phyloP scores from a whole-genome alignment of 2,113 vertebrate genomes.

The Mandrillus leucophaeus region DNA sequence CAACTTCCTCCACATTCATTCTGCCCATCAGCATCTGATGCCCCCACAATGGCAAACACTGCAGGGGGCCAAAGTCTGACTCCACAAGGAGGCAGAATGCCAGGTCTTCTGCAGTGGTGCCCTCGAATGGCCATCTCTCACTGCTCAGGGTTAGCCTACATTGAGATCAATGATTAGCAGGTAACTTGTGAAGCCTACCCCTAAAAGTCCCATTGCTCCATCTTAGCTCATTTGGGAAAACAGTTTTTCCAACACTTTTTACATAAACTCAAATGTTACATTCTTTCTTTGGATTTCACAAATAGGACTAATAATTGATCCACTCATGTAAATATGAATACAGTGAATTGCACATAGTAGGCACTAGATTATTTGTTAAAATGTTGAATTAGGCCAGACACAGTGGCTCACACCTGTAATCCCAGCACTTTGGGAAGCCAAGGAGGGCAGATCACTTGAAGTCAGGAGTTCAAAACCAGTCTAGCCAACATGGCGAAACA shows the following conservation, averaged over 20 bases:
- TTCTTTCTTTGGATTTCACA: not conserved
- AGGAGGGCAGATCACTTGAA: too few species aligned
- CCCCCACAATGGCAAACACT: not conserved
- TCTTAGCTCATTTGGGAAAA: not conserved
- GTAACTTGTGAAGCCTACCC: not conserved
- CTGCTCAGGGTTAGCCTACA: too few species aligned
- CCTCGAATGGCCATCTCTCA: not conserved
- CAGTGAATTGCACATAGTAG: not conserved
- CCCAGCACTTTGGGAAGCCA: too few species aligned
- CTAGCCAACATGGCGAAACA: too few species aligned
- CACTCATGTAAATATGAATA: not conserved
- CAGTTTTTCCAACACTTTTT: not conserved
- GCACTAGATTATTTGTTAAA: not conserved
- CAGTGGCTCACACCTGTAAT: too few species aligned
- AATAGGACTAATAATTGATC: not conserved
- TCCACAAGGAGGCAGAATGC: not conserved
- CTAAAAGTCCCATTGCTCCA: not conserved
- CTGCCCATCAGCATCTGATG: constrained; percentile 13
- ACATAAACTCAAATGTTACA: not conserved
- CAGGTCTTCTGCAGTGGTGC: not conserved
- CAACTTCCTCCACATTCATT: constrained; percentile 50
- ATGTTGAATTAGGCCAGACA: not conserved
- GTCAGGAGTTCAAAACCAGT: too few species aligned
- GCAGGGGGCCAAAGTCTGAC: not conserved
- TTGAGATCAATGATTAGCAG: not conserved